These are phyloP conservation scores for Chelidonichthys spinosus DNA, from an alignment of 2,797 vertebrate species.

Conservation along the genomic window DNA sequence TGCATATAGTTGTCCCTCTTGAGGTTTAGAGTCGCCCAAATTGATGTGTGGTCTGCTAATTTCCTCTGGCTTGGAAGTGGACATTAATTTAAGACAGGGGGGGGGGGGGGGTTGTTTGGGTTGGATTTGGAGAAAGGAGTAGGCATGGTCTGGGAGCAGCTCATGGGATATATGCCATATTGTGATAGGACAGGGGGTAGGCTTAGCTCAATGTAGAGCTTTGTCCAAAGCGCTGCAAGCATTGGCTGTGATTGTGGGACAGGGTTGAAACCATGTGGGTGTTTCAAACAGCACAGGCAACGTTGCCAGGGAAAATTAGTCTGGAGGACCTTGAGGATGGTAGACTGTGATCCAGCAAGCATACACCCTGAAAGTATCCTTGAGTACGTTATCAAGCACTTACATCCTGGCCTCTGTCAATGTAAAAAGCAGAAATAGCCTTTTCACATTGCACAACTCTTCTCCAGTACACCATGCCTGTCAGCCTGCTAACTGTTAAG, in stretches of 20 bases:
- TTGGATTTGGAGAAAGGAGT: conserved; percentile 57
- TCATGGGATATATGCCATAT: conserved; percentile 60
- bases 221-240: conserved; percentile 54
- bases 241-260: conserved; percentile 54
- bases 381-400: neutral
- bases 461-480: neutral
- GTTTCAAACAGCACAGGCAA: conserved; percentile 27
- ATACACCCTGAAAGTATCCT: conserved; percentile 4
- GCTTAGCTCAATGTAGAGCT: conserved; percentile 35
- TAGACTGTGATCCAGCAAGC: conserved; percentile 16
- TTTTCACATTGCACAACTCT: neutral
- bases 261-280: conserved; percentile 38
- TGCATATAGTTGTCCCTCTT: conserved; percentile 42
- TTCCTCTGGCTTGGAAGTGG: conserved; percentile 67
- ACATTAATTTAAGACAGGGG: conserved; percentile 23
- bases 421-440: neutral
- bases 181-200: conserved; percentile 29
- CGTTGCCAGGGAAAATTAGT: conserved; percentile 28
- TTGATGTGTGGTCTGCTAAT: conserved; percentile 78
- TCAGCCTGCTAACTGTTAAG: no score
- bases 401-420: neutral
- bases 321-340: conserved; percentile 16
- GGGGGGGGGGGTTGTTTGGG: conserved; percentile 72
- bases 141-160: conserved; percentile 48
- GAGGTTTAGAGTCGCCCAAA: conserved; percentile 54